Percentiles rank a stretch among this genome's conserved stretches.
phyloP scores from a whole-genome alignment of 2,113 vertebrate genomes.

The Gymnorhina tibicen region DNA sequence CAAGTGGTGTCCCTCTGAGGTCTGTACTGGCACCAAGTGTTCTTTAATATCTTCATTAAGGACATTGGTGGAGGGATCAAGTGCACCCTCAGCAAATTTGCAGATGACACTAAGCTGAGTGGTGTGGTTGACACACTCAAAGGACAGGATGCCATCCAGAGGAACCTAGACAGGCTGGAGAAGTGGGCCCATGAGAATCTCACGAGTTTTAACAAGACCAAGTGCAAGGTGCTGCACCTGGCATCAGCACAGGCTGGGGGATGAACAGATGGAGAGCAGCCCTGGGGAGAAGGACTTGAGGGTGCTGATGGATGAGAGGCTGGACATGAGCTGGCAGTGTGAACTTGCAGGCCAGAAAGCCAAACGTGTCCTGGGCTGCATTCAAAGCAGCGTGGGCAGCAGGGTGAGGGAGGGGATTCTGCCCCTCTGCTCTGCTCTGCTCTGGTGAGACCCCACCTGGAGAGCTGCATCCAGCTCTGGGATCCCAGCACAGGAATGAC shows the following conservation, averaged over 20 bases:
- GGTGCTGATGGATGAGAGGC: background rate
- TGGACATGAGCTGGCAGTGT: background rate
- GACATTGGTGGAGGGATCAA: background rate
- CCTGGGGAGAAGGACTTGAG: background rate
- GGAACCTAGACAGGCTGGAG: background rate
- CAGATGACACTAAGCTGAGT: background rate
- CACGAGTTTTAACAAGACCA: background rate
- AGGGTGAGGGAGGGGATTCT: background rate
- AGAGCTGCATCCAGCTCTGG: background rate
- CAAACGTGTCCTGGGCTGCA: background rate
- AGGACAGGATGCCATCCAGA: background rate
- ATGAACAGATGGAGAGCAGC: background rate
- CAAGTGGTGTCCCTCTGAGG: background rate
- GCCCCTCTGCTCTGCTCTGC: background rate
- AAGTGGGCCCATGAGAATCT: background rate
- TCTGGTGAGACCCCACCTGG: background rate
- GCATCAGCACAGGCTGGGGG: background rate
- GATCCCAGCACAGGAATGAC: background rate
- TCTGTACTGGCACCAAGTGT: background rate
- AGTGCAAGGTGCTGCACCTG: background rate
- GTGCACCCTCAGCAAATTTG: background rate
- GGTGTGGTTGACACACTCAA: background rate
- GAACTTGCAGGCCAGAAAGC: background rate
- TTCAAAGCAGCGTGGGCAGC: rapidly evolving
- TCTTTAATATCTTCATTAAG: background rate